phyloP scores from a whole-genome alignment of 2,888 invertebrate species.

The Parelbella ahira region DNA sequence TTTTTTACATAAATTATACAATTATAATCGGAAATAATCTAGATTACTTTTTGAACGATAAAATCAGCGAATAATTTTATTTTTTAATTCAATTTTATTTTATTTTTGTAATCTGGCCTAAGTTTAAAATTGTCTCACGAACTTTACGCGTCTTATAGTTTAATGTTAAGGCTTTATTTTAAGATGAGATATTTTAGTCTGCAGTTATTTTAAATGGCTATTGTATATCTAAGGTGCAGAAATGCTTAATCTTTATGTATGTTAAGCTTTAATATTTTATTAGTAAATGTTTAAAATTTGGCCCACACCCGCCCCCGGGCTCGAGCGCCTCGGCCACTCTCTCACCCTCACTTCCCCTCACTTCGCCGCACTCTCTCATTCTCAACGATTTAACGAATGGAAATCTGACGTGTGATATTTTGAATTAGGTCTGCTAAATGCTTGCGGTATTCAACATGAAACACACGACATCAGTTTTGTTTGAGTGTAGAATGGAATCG shows the following conservation, averaged over 20 bases:
- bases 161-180: conserved; percentile 77
- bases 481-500: conserved; percentile 54
- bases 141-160: conserved; percentile 69
- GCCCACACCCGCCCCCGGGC: conserved; percentile 46
- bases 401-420: conserved; percentile 73
- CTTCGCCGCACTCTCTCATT: conserved; percentile 28
- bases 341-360: conserved; percentile 29
- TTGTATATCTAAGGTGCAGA: conserved; percentile 80
- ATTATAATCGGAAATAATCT: conserved; percentile 34
- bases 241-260: conserved; percentile 81
- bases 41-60: conserved; percentile 54
- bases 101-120: conserved; percentile 68
- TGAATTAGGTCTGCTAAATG: conserved; percentile 66
- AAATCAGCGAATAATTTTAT: conserved; percentile 65
- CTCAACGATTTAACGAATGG: conserved; percentile 40
- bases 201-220: conserved; percentile 81
- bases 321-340: conserved; percentile 27
- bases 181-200: conserved; percentile 80
- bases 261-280: conserved; percentile 82
- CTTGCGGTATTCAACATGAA: conserved; percentile 58
- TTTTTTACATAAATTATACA: conserved; percentile 36
- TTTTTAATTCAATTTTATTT: conserved; percentile 38
- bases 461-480: conserved; percentile 52
- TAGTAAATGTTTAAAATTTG: conserved; percentile 78
- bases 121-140: conserved; percentile 60